These are phyloP conservation scores for Ibycter americanus DNA, from an alignment of 2,797 vertebrate genomes.

Conservation along the genomic window DNA sequence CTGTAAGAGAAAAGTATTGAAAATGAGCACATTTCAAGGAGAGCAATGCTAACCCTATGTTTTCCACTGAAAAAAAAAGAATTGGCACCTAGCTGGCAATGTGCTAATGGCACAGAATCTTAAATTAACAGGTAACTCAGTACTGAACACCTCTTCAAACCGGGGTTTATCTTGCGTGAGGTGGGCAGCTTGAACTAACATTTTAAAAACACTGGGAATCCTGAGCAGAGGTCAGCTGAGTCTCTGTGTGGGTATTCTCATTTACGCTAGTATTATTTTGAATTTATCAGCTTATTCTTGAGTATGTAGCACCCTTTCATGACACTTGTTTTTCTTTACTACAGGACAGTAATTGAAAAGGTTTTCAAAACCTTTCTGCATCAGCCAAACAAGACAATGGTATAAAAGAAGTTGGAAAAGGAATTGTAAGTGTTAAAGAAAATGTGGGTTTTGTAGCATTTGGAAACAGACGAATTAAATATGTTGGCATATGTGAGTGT, in stretches of 20 bases:
- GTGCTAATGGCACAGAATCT: not conserved
- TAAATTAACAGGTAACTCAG: not conserved
- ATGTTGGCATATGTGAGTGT: not conserved
- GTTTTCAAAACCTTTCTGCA: slow-evolving; percentile 51
- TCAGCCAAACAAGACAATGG: slow-evolving; percentile 39
- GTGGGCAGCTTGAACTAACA: not conserved
- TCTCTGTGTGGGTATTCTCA: not conserved
- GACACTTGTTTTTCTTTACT: slow-evolving; percentile 54
- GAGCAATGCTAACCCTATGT: not conserved
- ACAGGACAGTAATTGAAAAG: slow-evolving; percentile 42
- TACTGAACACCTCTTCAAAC: not conserved
- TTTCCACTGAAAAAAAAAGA: not conserved
- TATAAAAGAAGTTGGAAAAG: slow-evolving; percentile 64
- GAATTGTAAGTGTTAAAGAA: slow-evolving; percentile 66
- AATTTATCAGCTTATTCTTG: not conserved
- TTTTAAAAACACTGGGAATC: not conserved
- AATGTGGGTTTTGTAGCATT: not conserved
- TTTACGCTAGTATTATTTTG: not conserved
- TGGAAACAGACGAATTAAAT: not conserved
- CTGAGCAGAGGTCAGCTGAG: not conserved
- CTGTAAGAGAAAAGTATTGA: not conserved
- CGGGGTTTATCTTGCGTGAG: not conserved
- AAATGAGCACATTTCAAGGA: not conserved
- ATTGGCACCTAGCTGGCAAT: not conserved
- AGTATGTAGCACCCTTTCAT: not conserved